Evolutionary conservation across 2,113 vertebrate species (phyloP).

Genomic region (Microcebus tavaratra): DNA sequence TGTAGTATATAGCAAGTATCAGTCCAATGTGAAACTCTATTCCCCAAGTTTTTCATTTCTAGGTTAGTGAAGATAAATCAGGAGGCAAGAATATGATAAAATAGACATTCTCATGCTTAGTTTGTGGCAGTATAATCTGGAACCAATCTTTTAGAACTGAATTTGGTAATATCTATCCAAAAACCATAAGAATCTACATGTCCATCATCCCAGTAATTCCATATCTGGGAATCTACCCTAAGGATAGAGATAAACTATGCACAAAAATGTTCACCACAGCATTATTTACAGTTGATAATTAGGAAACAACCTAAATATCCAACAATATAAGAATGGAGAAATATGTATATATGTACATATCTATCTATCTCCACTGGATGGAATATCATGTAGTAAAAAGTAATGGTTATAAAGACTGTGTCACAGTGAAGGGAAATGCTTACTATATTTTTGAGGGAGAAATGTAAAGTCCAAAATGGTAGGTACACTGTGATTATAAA

Average conservation of each 20-base stretch:
- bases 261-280: neutral
- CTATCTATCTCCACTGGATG: neutral
- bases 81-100: neutral
- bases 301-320: neutral
- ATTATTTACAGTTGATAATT: conserved; percentile 36
- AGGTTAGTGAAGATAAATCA: conserved; percentile 15
- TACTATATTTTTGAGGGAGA: conserved; percentile 16
- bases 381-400: neutral
- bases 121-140: neutral
- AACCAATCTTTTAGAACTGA: conserved; percentile 13
- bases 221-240: conserved; percentile 9
- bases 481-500: neutral
- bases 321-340: neutral
- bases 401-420: neutral
- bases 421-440: neutral
- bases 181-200: neutral
- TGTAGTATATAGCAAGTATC: neutral
- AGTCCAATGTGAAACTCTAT: neutral
- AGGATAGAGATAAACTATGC: neutral
- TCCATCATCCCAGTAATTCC: neutral
- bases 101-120: neutral
- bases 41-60: conserved; percentile 27
- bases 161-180: conserved; percentile 23
- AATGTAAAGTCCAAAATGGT: conserved; percentile 10
- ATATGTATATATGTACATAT: neutral